Conservation (phyloP, 2,797 vertebrate genomes). For the Agapornis canus region DNA sequence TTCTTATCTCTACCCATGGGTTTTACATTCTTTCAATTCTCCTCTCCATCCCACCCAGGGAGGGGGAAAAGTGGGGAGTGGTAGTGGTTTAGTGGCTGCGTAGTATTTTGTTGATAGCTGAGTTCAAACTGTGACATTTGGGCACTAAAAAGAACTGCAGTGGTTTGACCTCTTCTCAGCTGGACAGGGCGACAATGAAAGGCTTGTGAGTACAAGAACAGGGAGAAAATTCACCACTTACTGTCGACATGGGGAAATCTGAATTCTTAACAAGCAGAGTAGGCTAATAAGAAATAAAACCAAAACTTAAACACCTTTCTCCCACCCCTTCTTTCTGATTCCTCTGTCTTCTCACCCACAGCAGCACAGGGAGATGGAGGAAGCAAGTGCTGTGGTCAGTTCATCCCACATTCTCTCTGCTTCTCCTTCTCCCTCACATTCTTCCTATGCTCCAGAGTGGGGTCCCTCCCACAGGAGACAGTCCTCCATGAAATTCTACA, state of each 20-base stretch:
- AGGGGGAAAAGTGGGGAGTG: not conserved
- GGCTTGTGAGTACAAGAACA: not conserved
- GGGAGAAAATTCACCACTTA: not conserved
- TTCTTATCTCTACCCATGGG: not conserved
- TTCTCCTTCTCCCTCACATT: not conserved
- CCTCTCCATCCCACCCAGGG: not conserved
- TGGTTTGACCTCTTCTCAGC: not conserved
- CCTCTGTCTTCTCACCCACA: not conserved
- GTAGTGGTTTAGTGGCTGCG: not conserved
- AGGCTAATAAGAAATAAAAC: not conserved
- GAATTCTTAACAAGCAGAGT: not conserved
- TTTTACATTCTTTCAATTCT: not conserved
- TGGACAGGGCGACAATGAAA: not conserved
- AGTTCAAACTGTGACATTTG: not conserved
- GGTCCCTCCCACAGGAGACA: not conserved
- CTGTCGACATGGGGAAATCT: not conserved
- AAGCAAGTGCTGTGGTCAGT: not conserved
- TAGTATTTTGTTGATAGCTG: not conserved
- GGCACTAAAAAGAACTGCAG: not conserved
- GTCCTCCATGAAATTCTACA: not conserved
- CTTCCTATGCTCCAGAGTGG: not conserved
- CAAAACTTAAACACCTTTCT: not conserved
- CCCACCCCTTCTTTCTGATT: fast-evolving
- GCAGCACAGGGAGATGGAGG: not conserved
- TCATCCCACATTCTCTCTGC: not conserved